These are phyloP conservation scores for Rachycentron canadum DNA, from an alignment of 2,797 vertebrate genomes.

Conservation along the genomic window DNA sequence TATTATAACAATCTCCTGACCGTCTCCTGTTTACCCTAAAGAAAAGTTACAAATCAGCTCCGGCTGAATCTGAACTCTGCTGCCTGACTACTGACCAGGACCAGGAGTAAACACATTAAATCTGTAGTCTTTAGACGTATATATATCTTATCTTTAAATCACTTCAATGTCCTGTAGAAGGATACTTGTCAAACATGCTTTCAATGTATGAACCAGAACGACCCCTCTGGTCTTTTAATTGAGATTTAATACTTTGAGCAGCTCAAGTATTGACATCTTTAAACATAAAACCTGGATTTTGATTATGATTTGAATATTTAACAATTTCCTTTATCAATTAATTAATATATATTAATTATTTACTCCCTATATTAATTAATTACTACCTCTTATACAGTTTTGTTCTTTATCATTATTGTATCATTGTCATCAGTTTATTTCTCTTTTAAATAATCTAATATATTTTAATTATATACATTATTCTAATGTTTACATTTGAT, in stretches of 20 bases:
- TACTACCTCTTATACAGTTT: neutral
- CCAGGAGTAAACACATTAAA: neutral
- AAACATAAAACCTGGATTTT: neutral
- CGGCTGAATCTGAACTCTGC: too few species aligned
- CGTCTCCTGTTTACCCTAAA: too few species aligned
- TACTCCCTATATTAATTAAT: neutral
- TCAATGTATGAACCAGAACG: too few species aligned
- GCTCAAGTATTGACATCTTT: neutral
- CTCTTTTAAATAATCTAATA: neutral
- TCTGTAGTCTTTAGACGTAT: too few species aligned
- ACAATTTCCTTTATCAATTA: neutral
- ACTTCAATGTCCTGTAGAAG: too few species aligned
- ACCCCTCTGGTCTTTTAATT: too few species aligned
- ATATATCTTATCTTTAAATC: neutral
- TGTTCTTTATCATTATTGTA: neutral
- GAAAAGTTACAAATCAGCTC: too few species aligned
- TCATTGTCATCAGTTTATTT: neutral
- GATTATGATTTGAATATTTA: neutral
- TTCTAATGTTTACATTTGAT: neutral
- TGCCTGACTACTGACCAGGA: neutral
- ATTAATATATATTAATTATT: neutral
- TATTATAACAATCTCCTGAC: too few species aligned
- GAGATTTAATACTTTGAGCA: too few species aligned
- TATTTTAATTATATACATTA: too few species aligned
- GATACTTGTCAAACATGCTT: too few species aligned